Conservation (phyloP, 2,888 invertebrate genomes). For the Anorthoa munda region DNA sequence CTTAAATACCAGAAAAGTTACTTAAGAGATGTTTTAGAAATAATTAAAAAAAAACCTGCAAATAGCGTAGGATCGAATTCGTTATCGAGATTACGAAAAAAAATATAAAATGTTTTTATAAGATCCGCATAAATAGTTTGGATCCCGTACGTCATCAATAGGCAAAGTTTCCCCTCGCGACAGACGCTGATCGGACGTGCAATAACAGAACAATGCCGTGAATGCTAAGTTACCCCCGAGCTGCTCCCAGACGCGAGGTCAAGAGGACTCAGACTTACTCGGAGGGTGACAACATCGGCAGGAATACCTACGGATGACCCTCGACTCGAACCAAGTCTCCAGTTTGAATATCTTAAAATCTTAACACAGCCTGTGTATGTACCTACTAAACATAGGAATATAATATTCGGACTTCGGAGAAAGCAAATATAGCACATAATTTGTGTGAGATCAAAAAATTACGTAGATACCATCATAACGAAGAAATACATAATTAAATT, state of each 20-base stretch:
- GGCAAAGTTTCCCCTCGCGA: slow-evolving; percentile 62
- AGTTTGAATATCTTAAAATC: slow-evolving; percentile 58
- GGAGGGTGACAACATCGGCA: slow-evolving; percentile 54
- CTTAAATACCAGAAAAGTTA: not conserved
- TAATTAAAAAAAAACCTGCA: not conserved
- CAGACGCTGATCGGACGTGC: slow-evolving; percentile 75
- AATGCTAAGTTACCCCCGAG: slow-evolving; percentile 78
- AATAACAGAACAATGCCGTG: slow-evolving; percentile 78
- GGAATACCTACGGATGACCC: slow-evolving; percentile 48
- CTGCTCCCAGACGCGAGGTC: slow-evolving; percentile 62
- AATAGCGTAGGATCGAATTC: not conserved
- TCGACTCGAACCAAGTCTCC: slow-evolving; percentile 33
- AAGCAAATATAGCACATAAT: not conserved
- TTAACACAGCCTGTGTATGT: slow-evolving; percentile 23
- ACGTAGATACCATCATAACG: not conserved
- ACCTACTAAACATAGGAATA: not conserved
- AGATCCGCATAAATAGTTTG: slow-evolving; percentile 29
- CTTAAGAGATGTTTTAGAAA: not conserved
- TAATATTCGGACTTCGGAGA: slow-evolving; percentile 2
- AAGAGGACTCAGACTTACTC: slow-evolving; percentile 50
- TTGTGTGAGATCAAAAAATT: not conserved
- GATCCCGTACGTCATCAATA: slow-evolving; percentile 50
- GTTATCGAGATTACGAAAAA: not conserved
- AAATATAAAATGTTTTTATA: slow-evolving; percentile 21
- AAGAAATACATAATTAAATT: slow-evolving; percentile 6